A percentile compares a stretch with the other conserved stretches of the same genome.
These are phyloP conservation scores for Calvadosia cruxmelitensis DNA, from an alignment of 30 jellyfish, hydroid and myxozoan species.

Conservation along the genomic window DNA sequence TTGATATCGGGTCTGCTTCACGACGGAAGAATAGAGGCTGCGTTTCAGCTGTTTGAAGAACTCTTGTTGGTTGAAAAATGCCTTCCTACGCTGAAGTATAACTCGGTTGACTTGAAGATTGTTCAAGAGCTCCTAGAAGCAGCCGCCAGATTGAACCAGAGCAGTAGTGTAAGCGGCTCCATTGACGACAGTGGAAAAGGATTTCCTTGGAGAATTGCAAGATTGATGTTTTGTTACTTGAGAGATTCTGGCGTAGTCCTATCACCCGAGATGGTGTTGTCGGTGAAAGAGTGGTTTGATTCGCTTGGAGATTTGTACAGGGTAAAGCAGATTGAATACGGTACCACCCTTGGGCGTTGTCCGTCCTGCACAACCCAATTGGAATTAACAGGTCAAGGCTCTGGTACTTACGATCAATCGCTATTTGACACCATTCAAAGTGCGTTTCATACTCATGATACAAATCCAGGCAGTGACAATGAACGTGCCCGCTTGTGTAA, in stretches of 20 bases:
- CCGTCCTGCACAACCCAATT: background rate
- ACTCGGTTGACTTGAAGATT: slow-evolving; percentile 27
- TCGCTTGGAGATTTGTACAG: background rate
- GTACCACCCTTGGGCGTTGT: background rate
- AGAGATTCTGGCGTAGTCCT: slow-evolving; percentile 7
- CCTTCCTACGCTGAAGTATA: slow-evolving; percentile 25
- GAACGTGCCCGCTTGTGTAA: slow-evolving; percentile 1
- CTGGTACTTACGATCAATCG: background rate
- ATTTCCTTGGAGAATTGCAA: too few relatives aligned
- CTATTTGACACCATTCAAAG: background rate
- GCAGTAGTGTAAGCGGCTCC: background rate
- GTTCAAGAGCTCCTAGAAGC: slow-evolving; percentile 1
- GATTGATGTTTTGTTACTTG: slow-evolving; percentile 6
- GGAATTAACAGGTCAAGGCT: background rate
- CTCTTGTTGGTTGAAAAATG: slow-evolving; percentile 21
- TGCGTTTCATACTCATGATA: background rate
- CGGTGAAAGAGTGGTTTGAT: background rate
- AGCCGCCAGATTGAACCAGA: background rate
- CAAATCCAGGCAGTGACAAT: background rate
- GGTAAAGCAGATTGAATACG: background rate
- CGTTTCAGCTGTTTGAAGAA: slow-evolving; percentile 27
- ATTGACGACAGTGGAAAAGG: background rate
- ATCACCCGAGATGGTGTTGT: background rate
- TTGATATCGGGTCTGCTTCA: slow-evolving; percentile 3
- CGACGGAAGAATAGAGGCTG: slow-evolving; percentile 7